Base-by-base conservation (phyloP, 2,797 vertebrate species). In the Synanceia verrucosa region DNA sequence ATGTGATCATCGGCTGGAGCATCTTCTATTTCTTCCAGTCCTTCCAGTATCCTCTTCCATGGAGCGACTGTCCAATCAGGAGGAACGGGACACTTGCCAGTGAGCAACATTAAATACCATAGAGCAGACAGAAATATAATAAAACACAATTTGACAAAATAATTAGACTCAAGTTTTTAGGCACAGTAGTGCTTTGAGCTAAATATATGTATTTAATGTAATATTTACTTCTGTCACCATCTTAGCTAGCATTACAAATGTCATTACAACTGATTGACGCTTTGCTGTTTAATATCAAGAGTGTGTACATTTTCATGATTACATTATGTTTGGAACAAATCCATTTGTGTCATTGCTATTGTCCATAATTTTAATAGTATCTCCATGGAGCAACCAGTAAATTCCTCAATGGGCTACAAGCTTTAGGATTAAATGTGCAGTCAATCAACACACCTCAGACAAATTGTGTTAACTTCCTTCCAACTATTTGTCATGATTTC, bases 11-110 rank as follows among this genome's bases (percentile, higher is more conserved):
- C 0, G 96, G 96, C 50, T 98, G 97, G 97, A 98, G 97, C 90
- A 96, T 98, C 93, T 99, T 98, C 75, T 99, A 99, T 86, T 99
- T 99, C 90, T 96, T 99, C 82, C 94, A 98, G 91, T 98, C 76
- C 57, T 46, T 61, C 60, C 96, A 21, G 46, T 64, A 50, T 51
- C 61, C 44, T 78, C 60, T 48, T 57, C 66, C 96, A 16, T 97
- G 96, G 96, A 96, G 93, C 2, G 95, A 96, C 46, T 97, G 96
- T 44, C 96, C 96, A 18, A 72, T 94, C 3, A 70, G 93, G 69
- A 94, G 46, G 78, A 96, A 97, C 0, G 95, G 95, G 82, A 93
- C 93, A 0, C 18, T 85, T 16, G 82, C 87, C 43, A 83, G 89
- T 90, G 88, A 78, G 91, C 85, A 7, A 67, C 31, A 1, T 24